phyloP scores from a whole-genome alignment of 2,797 vertebrate genomes.

The Balearica regulorum region DNA sequence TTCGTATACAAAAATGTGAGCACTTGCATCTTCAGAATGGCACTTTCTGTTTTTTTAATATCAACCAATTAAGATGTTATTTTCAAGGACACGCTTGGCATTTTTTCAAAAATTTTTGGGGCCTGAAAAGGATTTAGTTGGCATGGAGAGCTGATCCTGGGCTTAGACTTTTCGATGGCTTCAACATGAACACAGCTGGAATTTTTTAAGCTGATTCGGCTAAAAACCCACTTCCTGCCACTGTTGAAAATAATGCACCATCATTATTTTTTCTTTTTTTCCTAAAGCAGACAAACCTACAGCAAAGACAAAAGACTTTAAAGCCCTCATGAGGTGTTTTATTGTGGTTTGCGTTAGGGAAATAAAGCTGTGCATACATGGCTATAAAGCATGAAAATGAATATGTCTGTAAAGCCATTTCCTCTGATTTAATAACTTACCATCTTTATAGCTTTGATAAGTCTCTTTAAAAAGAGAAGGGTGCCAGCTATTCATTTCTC shows the following conservation, averaged over 20 bases:
- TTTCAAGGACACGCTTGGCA: slow-evolving; percentile 68
- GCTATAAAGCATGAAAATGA: slow-evolving; percentile 3
- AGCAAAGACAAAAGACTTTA: slow-evolving; percentile 34
- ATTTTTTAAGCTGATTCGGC: slow-evolving; percentile 67
- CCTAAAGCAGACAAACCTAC: slow-evolving; percentile 41
- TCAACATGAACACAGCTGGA: slow-evolving; percentile 59
- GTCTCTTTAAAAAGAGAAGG: not conserved
- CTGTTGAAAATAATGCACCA: slow-evolving; percentile 59
- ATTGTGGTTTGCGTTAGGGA: not conserved
- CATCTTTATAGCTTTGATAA: not conserved
- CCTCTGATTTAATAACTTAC: not conserved
- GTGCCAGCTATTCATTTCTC: not conserved
- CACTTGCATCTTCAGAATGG: slow-evolving; percentile 56
- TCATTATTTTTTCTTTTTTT: not conserved
- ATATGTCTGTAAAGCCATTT: not conserved
- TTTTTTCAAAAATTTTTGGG: slow-evolving; percentile 68
- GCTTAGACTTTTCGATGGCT: slow-evolving; percentile 53
- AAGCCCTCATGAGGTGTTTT: not conserved
- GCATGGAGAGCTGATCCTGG: slow-evolving; percentile 58
- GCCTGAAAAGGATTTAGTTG: slow-evolving; percentile 53
- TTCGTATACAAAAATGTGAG: slow-evolving; percentile 44
- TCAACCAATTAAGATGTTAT: slow-evolving; percentile 72
- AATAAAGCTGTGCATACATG: not conserved
- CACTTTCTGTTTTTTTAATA: slow-evolving; percentile 62
- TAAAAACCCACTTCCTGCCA: slow-evolving; percentile 70